phyloP scores from a whole-genome alignment of 2,888 invertebrate species.

The Acanthosepion lycidas region DNA sequence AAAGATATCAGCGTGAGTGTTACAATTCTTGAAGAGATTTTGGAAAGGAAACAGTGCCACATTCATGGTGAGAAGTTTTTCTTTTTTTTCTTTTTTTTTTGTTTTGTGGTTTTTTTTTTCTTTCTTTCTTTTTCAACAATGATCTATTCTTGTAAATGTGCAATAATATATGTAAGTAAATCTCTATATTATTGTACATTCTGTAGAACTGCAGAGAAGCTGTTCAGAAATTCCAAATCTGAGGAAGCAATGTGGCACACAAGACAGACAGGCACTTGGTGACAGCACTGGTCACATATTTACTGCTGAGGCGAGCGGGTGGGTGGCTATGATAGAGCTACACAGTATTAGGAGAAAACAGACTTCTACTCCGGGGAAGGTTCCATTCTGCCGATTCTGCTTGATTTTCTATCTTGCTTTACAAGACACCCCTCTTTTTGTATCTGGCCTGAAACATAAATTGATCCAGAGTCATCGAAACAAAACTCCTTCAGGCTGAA shows the following conservation, averaged over 20 bases:
- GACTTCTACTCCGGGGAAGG: slow-evolving; percentile 20
- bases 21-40: background rate
- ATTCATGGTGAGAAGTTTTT: background rate
- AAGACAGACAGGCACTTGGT: background rate
- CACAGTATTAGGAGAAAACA: background rate
- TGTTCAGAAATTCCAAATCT: background rate
- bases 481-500: no score
- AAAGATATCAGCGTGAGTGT: background rate
- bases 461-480: background rate
- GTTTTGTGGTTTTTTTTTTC: background rate
- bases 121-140: background rate
- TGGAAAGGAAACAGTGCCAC: background rate
- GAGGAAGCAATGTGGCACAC: slow-evolving; percentile 36
- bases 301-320: slow-evolving; percentile 15
- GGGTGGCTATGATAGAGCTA: background rate
- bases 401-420: background rate
- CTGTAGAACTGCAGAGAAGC: background rate
- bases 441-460: background rate
- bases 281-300: background rate
- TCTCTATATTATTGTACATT: no score
- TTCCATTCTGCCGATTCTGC: background rate
- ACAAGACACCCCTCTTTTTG: background rate
- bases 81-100: background rate
- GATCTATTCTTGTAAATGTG: background rate
- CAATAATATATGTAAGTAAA: background rate